phyloP scores from a whole-genome alignment of 37 sponge, comb jelly and placozoan genomes.

The Chondrilla cf. caribensis region DNA sequence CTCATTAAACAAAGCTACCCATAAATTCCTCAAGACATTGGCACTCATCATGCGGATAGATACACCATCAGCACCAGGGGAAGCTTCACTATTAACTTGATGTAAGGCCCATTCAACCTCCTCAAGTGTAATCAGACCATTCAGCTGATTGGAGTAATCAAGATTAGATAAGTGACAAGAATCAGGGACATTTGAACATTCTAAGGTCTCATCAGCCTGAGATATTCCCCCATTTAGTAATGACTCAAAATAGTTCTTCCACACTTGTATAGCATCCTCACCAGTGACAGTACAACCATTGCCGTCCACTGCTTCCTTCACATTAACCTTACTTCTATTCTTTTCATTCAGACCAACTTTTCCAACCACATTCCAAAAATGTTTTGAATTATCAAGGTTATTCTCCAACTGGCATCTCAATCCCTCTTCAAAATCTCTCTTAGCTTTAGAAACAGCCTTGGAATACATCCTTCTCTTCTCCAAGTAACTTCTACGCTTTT shows the following conservation, averaged over 20 bases:
- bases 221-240: neutral
- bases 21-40: neutral
- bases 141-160: neutral
- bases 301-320: neutral
- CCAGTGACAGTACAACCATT: neutral
- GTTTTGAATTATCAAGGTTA: neutral
- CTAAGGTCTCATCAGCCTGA: too few relatives aligned
- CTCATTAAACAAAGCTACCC: neutral
- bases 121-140: neutral
- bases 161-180: neutral
- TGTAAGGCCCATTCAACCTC: neutral
- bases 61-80: neutral
- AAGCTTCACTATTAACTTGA: neutral
- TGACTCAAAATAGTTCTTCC: neutral
- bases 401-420: neutral
- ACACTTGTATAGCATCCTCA: neutral
- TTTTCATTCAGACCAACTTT: neutral
- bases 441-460: neutral
- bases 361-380: neutral
- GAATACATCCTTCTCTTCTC: neutral
- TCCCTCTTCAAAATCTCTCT: neutral
- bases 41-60: neutral
- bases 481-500: neutral
- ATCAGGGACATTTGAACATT: neutral
- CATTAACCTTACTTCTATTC: neutral